Percentiles rank a stretch among this genome's conserved stretches.
phyloP scores from a whole-genome alignment of 2,888 invertebrate species.

The Halictus quadricinctus region DNA sequence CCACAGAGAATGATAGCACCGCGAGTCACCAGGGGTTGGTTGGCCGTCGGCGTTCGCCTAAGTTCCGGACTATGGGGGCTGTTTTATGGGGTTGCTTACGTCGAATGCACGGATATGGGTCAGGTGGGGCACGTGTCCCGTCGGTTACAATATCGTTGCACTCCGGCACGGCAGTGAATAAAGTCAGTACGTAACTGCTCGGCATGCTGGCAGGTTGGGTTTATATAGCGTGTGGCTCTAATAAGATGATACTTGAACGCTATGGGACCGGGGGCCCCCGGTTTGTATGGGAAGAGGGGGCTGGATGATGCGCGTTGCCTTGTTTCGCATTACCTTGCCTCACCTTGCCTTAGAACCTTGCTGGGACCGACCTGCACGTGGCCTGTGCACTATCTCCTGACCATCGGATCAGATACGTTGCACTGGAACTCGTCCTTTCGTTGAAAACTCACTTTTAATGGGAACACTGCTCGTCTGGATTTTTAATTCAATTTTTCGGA shows the following conservation, averaged over 20 bases:
- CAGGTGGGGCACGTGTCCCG: constrained; percentile 43
- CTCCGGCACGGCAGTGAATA: constrained; percentile 74
- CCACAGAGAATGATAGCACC: constrained; percentile 15
- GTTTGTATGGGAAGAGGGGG: constrained; percentile 52
- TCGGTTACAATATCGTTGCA: constrained; percentile 52
- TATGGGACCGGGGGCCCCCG: constrained; percentile 62
- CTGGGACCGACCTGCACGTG: constrained; percentile 47
- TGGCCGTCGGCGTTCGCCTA: neutral
- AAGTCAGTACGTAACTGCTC: constrained; percentile 79
- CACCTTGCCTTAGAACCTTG: constrained; percentile 69
- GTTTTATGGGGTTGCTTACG: constrained; percentile 17
- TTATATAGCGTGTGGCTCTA: constrained; percentile 81
- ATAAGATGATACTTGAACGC: constrained; percentile 80
- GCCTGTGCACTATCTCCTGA: constrained; percentile 6
- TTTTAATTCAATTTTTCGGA: neutral
- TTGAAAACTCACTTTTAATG: neutral
- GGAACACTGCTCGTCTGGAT: neutral
- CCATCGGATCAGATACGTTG: neutral
- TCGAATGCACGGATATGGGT: constrained; percentile 40
- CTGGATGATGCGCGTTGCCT: constrained; percentile 58
- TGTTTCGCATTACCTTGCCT: constrained; percentile 57
- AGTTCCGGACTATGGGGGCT: neutral
- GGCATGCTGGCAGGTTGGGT: constrained; percentile 79
- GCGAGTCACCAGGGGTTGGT: constrained; percentile 16
- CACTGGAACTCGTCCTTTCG: neutral